phyloP scores from a whole-genome alignment of 1,140 invertebrate genomes.

The Drosophila arizonae region DNA sequence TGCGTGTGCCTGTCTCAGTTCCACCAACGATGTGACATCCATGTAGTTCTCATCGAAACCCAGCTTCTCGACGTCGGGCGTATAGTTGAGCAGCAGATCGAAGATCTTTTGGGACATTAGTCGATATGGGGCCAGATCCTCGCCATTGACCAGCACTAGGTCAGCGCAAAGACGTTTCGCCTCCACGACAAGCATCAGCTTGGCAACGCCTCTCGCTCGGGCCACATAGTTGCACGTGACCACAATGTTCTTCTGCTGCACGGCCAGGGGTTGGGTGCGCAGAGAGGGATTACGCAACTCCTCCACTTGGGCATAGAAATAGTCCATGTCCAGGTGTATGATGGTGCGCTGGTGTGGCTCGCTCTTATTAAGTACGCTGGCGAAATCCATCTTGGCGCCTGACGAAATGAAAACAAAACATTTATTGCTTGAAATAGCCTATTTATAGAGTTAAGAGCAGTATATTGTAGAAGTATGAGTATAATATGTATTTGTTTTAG shows the following conservation, averaged over 20 bases:
- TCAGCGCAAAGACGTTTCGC: constrained; percentile 87
- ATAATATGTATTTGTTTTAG: too few relatives aligned
- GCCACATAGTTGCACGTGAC: constrained; percentile 92
- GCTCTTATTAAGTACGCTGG: constrained; percentile 68
- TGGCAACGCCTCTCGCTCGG: constrained; percentile 87
- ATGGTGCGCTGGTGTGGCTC: constrained; percentile 84
- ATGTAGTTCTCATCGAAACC: constrained; percentile 92
- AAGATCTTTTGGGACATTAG: constrained; percentile 88
- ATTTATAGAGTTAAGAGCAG: neutral
- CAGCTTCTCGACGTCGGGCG: constrained; percentile 88
- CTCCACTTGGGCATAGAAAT: constrained; percentile 93
- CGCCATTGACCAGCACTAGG: constrained; percentile 88
- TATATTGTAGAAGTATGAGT: neutral
- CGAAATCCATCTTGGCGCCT: constrained; percentile 71
- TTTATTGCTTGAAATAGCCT: neutral
- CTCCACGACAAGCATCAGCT: constrained; percentile 89
- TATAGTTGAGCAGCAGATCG: constrained; percentile 87
- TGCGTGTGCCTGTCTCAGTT: constrained; percentile 81
- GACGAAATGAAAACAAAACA: constrained; percentile 32
- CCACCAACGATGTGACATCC: constrained; percentile 88
- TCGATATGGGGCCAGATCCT: constrained; percentile 90
- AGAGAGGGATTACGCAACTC: constrained; percentile 87
- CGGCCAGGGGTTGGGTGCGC: constrained; percentile 87
- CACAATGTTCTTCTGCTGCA: constrained; percentile 91
- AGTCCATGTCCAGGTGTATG: constrained; percentile 90